Conservation (phyloP, 1,140 invertebrate species). For the Drosophila repleta region DNA sequence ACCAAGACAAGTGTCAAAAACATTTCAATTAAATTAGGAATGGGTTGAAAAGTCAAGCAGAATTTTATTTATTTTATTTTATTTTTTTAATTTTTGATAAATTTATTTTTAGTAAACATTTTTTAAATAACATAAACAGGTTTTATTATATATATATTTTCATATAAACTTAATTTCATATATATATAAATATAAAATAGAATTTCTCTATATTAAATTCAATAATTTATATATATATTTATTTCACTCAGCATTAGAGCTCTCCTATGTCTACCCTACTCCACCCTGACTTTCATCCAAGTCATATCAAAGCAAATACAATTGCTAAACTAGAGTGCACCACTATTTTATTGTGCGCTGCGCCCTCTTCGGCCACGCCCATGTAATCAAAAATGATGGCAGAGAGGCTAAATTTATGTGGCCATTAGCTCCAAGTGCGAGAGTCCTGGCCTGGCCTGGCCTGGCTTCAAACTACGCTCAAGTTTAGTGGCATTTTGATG, state of each 20-base stretch:
- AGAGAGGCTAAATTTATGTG: constrained; percentile 72
- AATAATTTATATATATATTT: too few relatives aligned
- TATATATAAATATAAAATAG: too few relatives aligned
- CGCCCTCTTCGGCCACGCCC: constrained; percentile 49
- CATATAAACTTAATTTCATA: too few relatives aligned
- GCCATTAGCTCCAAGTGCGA: constrained; percentile 76
- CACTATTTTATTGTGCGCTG: constrained; percentile 41
- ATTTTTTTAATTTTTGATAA: too few relatives aligned
- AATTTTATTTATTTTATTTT: too few relatives aligned
- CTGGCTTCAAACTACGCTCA: constrained; percentile 25
- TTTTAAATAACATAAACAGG: too few relatives aligned
- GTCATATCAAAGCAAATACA: not conserved
- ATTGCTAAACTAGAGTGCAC: constrained; percentile 46
- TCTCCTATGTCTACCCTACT: too few relatives aligned
- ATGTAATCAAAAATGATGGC: constrained; percentile 79
- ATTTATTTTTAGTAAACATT: too few relatives aligned
- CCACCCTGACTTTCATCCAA: not conserved
- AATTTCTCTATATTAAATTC: too few relatives aligned
- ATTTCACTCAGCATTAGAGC: too few relatives aligned
- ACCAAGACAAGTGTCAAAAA: not conserved
- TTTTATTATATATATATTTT: too few relatives aligned
- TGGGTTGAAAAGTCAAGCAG: not conserved
- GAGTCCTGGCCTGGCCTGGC: constrained; percentile 12
- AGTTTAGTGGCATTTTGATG: constrained; percentile 56
- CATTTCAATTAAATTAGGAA: not conserved